Evolutionary conservation across 2,113 vertebrate genomes (phyloP).

Genomic region (Arizona elegans): DNA sequence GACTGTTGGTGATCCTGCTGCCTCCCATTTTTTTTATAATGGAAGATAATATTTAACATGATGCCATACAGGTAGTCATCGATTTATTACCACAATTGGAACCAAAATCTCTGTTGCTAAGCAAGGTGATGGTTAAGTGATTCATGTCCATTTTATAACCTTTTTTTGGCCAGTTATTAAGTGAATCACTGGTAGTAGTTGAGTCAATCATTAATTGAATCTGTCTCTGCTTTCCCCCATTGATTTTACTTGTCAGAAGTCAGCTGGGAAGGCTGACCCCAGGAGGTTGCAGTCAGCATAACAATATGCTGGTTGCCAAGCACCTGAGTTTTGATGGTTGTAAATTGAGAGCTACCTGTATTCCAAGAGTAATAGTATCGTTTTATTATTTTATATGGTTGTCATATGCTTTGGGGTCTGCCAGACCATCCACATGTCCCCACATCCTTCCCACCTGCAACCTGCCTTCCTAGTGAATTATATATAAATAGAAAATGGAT

Average conservation of each 20-base stretch:
- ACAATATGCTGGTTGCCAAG: not conserved
- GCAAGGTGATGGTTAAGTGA: not conserved
- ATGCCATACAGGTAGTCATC: not conserved
- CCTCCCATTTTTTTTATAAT: not conserved
- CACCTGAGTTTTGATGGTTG: not conserved
- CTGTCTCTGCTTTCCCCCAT: too few relatives aligned
- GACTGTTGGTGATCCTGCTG: slow-evolving; percentile 2
- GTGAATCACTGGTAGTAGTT: not conserved
- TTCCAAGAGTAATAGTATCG: not conserved
- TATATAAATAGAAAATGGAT: not conserved
- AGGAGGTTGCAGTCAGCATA: not conserved
- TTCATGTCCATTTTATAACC: not conserved
- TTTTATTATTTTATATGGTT: not conserved
- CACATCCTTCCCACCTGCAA: not conserved
- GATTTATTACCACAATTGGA: not conserved
- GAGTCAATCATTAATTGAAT: too few relatives aligned
- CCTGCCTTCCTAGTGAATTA: not conserved
- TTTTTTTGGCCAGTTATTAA: not conserved
- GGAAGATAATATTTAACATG: not conserved
- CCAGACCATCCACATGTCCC: not conserved
- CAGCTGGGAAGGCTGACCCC: not conserved
- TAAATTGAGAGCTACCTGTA: not conserved
- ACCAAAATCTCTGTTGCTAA: not conserved
- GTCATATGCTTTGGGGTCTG: not conserved
- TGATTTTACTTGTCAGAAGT: too few relatives aligned